A percentile compares a stretch with the other conserved stretches of the same genome.
Conservation (phyloP, 2,113 vertebrate genomes). For the Scortum barcoo region DNA sequence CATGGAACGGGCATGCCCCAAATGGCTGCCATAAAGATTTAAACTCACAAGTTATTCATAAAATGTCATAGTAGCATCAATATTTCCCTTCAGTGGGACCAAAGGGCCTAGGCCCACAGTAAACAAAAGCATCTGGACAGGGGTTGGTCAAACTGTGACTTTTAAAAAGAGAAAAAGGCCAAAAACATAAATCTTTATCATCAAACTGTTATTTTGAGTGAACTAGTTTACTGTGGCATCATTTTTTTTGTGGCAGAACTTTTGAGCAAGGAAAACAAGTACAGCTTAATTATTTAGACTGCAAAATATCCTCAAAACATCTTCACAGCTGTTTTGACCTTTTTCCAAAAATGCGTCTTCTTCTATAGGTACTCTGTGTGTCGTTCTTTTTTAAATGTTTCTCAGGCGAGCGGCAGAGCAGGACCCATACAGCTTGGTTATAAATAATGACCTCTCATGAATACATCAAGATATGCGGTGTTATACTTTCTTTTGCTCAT, state of each 20-base stretch:
- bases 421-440: background rate
- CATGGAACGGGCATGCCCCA: background rate
- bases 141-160: too few relatives aligned
- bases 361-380: background rate
- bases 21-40: background rate
- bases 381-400: background rate
- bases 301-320: background rate
- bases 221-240: background rate
- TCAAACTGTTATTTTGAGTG: background rate
- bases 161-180: background rate
- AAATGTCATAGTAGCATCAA: background rate
- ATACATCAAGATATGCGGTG: constrained; percentile 17
- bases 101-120: background rate
- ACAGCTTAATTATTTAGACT: background rate
- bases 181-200: background rate
- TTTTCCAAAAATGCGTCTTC: background rate
- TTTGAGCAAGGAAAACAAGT: background rate
- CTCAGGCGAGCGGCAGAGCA: background rate
- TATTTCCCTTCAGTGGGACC: background rate
- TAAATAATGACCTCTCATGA: constrained; percentile 58
- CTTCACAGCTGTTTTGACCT: background rate
- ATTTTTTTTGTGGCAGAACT: background rate
- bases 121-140: too few relatives aligned
- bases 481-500: constrained; percentile 42
- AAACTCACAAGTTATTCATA: background rate